A percentile compares a stretch with the other conserved stretches of the same genome.
Evolutionary conservation across 2,888 invertebrate genomes (phyloP).

Genomic region (Dinocampus coccinellae): DNA sequence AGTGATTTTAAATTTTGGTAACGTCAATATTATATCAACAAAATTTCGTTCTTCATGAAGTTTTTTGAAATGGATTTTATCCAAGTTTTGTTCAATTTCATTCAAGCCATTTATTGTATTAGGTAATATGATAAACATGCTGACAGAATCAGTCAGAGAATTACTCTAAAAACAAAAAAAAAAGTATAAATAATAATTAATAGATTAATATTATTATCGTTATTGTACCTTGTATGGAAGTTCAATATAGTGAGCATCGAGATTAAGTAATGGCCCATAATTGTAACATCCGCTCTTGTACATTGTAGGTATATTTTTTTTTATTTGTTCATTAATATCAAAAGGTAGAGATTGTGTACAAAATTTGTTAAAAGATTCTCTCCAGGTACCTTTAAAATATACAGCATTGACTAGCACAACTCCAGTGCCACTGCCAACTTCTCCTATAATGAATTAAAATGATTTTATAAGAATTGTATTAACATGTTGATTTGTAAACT

Average conservation of each 20-base stretch:
- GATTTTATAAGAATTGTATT: background rate
- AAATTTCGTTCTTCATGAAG: constrained; percentile 34
- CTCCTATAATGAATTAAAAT: background rate
- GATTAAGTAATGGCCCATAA: constrained; percentile 69
- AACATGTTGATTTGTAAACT: no score
- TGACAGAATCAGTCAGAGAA: constrained; percentile 66
- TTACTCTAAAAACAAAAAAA: background rate
- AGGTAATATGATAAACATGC: constrained; percentile 83
- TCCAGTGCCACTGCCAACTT: constrained; percentile 63
- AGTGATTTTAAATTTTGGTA: constrained; percentile 69
- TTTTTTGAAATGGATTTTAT: constrained; percentile 42
- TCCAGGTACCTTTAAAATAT: constrained; percentile 85
- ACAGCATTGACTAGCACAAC: constrained; percentile 79
- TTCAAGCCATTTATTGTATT: constrained; percentile 74
- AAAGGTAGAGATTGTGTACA: constrained; percentile 71
- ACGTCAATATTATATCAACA: constrained; percentile 58
- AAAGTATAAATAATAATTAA: background rate
- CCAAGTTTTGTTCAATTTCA: constrained; percentile 63
- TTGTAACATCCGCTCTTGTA: constrained; percentile 71
- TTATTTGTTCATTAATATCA: constrained; percentile 71
- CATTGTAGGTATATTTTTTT: constrained; percentile 79
- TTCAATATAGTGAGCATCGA: constrained; percentile 76
- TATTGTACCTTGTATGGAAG: constrained; percentile 74
- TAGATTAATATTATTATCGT: background rate
- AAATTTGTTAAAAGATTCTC: background rate